Evolutionary conservation across 1,140 invertebrate genomes (phyloP).

Genomic region (Drosophila ogumai): DNA sequence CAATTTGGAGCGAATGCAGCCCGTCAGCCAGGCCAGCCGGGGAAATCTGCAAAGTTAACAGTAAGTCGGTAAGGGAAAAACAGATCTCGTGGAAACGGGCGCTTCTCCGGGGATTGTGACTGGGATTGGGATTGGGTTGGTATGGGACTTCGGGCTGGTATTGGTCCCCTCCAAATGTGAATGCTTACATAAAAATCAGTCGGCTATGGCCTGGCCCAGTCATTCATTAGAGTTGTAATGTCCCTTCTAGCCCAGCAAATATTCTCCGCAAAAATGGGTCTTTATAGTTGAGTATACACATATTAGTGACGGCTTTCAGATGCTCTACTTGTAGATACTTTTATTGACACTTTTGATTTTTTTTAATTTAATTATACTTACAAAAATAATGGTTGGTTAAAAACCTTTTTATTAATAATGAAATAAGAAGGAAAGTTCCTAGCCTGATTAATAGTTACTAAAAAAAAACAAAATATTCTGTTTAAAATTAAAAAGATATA

Average conservation of each 20-base stretch:
- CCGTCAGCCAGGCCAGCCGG: slow-evolving; percentile 44
- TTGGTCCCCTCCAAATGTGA: slow-evolving; percentile 6
- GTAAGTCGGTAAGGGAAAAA: slow-evolving; percentile 38
- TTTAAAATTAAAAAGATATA: neutral
- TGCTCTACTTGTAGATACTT: neutral
- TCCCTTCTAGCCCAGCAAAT: slow-evolving; percentile 27
- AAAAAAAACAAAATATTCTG: neutral
- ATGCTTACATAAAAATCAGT: slow-evolving; percentile 53
- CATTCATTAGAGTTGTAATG: slow-evolving; percentile 71
- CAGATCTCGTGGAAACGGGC: slow-evolving; percentile 7
- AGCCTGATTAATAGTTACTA: neutral
- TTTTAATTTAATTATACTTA: too few species aligned
- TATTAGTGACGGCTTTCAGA: neutral
- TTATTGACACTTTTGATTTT: neutral
- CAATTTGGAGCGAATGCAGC: slow-evolving; percentile 70
- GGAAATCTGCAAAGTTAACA: slow-evolving; percentile 65
- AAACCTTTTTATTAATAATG: too few species aligned
- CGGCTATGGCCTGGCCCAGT: slow-evolving; percentile 26
- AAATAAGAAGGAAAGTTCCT: too few species aligned
- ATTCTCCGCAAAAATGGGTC: slow-evolving; percentile 5
- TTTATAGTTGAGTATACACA: slow-evolving; percentile 6
- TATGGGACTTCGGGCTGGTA: neutral
- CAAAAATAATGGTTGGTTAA: neutral
- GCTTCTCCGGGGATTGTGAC: neutral
- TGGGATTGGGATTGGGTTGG: neutral